A percentile compares a stretch with the other conserved stretches of the same genome.
Conservation (phyloP, 2,113 vertebrate species). For the Dasyurus viverrinus region DNA sequence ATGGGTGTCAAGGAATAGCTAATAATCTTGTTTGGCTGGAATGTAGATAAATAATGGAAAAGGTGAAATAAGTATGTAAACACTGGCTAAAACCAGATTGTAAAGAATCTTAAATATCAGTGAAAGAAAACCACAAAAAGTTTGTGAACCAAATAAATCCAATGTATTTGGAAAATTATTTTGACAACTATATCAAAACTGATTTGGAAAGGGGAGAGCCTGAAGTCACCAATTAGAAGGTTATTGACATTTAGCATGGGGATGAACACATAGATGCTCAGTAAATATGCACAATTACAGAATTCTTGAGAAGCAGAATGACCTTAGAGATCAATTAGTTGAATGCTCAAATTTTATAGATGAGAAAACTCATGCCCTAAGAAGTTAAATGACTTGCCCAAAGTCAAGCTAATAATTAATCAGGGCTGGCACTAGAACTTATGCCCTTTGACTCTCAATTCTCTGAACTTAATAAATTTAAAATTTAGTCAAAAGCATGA, state of each 20-base stretch:
- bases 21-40: neutral
- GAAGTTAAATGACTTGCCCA: neutral
- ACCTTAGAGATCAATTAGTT: neutral
- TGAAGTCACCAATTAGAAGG: neutral
- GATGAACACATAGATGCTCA: neutral
- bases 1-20: neutral
- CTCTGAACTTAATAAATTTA: conserved; percentile 4
- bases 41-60: neutral
- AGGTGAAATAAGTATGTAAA: neutral
- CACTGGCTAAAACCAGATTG: neutral
- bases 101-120: neutral
- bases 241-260: neutral
- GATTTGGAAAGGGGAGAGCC: neutral
- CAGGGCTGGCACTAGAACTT: neutral
- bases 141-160: neutral
- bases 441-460: neutral
- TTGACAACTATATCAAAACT: neutral
- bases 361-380: neutral
- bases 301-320: neutral
- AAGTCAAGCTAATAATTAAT: neutral
- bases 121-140: neutral
- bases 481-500: conserved; percentile 17
- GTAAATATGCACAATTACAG: neutral
- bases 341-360: neutral
- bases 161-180: neutral